Percentiles rank a stretch among this genome's conserved stretches.
These are phyloP conservation scores for Cataglyphis albicans DNA, from an alignment of 2,888 invertebrate genomes.

Conservation along the genomic window DNA sequence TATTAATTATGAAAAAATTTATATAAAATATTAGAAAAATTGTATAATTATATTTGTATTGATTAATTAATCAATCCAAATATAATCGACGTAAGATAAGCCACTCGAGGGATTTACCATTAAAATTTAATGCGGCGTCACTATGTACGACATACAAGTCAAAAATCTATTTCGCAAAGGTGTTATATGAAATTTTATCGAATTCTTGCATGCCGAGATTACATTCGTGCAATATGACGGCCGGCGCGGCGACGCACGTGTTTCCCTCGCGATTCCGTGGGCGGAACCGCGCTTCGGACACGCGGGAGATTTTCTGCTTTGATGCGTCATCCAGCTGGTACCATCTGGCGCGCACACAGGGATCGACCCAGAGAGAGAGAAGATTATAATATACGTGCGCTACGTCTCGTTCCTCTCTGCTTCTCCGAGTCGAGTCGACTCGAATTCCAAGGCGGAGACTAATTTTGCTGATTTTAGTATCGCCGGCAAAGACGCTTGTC, in stretches of 20 bases:
- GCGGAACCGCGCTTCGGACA: conserved; percentile 65
- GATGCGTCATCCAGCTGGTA: conserved; percentile 78
- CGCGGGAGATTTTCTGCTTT: conserved; percentile 72
- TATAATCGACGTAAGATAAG: not conserved
- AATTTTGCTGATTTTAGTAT: conserved; percentile 56
- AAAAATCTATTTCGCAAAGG: conserved; percentile 6
- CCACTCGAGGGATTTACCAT: not conserved
- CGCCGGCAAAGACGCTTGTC: conserved; percentile 42
- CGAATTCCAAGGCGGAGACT: conserved; percentile 47
- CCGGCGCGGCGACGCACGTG: conserved; percentile 29
- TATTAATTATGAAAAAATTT: not conserved
- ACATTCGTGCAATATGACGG: conserved; percentile 7
- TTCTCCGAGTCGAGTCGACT: conserved; percentile 11
- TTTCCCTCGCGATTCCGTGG: conserved; percentile 67
- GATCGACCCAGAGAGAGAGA: conserved; percentile 55
- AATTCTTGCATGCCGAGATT: conserved; percentile 33
- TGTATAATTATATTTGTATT: not conserved
- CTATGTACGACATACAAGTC: not conserved
- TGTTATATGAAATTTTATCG: conserved; percentile 15
- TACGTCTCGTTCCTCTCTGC: conserved; percentile 18
- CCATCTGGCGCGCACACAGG: conserved; percentile 76
- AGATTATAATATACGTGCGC: conserved; percentile 68
- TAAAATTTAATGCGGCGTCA: conserved; percentile 3
- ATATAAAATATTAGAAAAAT: not conserved
- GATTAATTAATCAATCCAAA: not conserved